A percentile compares a stretch with the other conserved stretches of the same genome.
These are phyloP conservation scores for Pseudorhombus dupliciocellatus DNA, from an alignment of 2,113 vertebrate genomes.

Conservation along the genomic window DNA sequence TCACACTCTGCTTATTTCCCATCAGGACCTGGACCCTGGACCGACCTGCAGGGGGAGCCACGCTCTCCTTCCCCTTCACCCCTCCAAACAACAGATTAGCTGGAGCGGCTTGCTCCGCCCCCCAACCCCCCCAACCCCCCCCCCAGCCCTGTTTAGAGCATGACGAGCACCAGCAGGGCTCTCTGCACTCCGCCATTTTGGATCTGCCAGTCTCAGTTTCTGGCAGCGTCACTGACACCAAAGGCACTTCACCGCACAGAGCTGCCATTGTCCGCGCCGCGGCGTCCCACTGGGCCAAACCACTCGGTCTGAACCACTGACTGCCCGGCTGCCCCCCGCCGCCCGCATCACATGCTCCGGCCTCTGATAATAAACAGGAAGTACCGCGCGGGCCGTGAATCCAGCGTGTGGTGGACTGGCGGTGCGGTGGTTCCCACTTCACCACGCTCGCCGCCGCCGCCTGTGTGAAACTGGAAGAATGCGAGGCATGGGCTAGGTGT, in stretches of 20 bases:
- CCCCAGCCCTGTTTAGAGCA: constrained; percentile 35
- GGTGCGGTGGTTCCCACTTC: too few relatives aligned
- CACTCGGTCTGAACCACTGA: constrained; percentile 77
- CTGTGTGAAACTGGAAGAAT: constrained; percentile 29
- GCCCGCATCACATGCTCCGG: constrained; percentile 64
- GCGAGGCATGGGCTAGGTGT: constrained; percentile 55
- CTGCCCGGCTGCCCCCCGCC: constrained; percentile 66
- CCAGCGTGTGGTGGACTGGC: too few relatives aligned
- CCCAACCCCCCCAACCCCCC: too few relatives aligned
- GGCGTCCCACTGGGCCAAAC: constrained; percentile 74
- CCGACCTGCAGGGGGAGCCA: constrained; percentile 22
- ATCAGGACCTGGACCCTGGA: constrained; percentile 47
- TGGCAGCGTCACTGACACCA: constrained; percentile 76
- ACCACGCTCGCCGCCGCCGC: too few relatives aligned
- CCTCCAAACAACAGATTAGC: constrained; percentile 46
- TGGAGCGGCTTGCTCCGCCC: neutral
- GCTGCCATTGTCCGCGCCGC: constrained; percentile 73
- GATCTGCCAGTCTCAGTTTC: constrained; percentile 76
- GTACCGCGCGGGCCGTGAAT: constrained; percentile 53
- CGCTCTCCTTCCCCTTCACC: neutral
- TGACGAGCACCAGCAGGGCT: constrained; percentile 69
- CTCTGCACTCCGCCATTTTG: constrained; percentile 75
- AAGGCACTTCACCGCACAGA: constrained; percentile 77
- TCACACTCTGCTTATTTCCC: neutral
- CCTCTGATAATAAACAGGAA: constrained; percentile 73